Evolutionary conservation across 2,888 invertebrate species (phyloP), one percentile per base, ranked within the genome.

Genomic region (Ceramica pisi): DNA sequence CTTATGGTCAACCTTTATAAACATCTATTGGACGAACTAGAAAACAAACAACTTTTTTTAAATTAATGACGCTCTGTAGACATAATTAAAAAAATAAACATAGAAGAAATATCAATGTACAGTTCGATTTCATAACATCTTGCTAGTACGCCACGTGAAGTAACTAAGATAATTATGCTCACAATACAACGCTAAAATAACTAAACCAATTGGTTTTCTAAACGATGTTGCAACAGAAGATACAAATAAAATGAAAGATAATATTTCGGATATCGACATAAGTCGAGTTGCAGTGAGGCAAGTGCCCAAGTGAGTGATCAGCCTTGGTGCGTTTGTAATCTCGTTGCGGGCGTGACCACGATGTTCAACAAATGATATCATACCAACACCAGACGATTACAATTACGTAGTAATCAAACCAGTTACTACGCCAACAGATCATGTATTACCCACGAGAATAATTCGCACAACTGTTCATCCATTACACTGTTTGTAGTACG

Each of bases 321-420:
- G 84, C 91, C 90, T 92, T 91, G 90, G 85, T 86, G 84, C 85
- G 86, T 90, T 91, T 89, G 88, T 90, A 91, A 90, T 90, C 89
- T 88, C 82, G 86, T 85, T 82, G 88, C 90, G 87, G 90, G 92
- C 92, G 90, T 91, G 92, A 93, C 92, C 89, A 90, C 91, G 89
- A 88, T 90, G 90, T 87, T 92, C 90, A 91, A 90, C 92, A 92
- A 94, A 94, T 94, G 93, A 93, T 94, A 94, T 94, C 94, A 94
- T 93, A 91, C 89, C 88, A 91, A 89, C 88, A 90, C 89, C 86
- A 89, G 90, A 91, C 91, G 92, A 92, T 94, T 94, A 91, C 91
- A 92, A 92, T 94, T 94, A 93, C 93, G 93, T 90, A 92, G 93
- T 92, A 93, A 94, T 93, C 93, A 91, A 91, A 90, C 91, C 86